Conservation (phyloP, 2,888 invertebrate genomes). For the Nephrotoma appendiculata region DNA sequence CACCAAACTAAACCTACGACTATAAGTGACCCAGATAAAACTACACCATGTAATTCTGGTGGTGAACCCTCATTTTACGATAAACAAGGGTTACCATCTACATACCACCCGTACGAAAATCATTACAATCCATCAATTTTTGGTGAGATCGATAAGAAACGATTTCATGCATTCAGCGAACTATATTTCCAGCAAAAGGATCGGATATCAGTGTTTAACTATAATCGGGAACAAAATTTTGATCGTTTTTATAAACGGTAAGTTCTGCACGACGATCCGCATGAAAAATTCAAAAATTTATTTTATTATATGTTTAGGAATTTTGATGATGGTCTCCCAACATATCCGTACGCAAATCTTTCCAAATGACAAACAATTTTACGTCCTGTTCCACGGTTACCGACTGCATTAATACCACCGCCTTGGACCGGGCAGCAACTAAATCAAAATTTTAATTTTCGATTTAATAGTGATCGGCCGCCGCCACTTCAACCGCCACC, state of each 20-base stretch:
- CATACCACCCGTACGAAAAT: slow-evolving; percentile 6
- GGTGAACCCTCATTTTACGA: background rate
- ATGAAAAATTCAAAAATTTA: background rate
- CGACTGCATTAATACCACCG: slow-evolving; percentile 11
- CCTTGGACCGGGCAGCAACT: background rate
- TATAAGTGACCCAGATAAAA: background rate
- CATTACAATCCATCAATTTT: slow-evolving; percentile 7
- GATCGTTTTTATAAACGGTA: background rate
- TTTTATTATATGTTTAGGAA: background rate
- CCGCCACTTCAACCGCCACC: background rate
- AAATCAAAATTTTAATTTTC: background rate
- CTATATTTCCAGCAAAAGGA: slow-evolving; percentile 26
- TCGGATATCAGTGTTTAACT: slow-evolving; percentile 30
- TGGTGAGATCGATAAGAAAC: slow-evolving; percentile 22
- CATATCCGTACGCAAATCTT: slow-evolving; percentile 13
- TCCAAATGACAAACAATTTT: slow-evolving; percentile 31
- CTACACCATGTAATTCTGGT: background rate
- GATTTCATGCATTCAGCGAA: slow-evolving; percentile 28
- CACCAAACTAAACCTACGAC: slow-evolving; percentile 22
- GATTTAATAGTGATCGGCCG: background rate
- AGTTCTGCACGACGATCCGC: background rate
- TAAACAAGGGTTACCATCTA: slow-evolving; percentile 11
- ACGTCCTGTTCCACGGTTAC: slow-evolving; percentile 30
- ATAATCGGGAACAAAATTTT: slow-evolving; percentile 23
- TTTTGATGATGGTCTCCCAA: slow-evolving; percentile 14